Evolutionary conservation across 1,140 invertebrate genomes (phyloP).

Genomic region (Brachionus calyciflorus): DNA sequence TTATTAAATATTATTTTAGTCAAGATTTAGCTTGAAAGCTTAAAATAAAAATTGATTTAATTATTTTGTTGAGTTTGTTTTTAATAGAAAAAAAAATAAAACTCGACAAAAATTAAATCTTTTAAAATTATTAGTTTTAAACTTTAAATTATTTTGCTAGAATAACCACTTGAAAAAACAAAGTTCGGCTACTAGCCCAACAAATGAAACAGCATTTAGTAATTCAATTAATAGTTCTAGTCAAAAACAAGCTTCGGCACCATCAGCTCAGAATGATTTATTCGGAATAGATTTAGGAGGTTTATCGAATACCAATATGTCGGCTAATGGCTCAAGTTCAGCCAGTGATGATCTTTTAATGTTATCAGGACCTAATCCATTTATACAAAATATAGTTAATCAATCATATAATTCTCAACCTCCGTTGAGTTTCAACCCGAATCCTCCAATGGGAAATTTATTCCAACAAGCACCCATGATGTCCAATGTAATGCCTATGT

Average conservation of each 20-base stretch:
- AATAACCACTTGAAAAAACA: slow-evolving; percentile 45
- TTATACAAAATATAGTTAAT: slow-evolving; percentile 45
- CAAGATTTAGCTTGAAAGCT: not conserved
- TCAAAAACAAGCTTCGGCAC: not conserved
- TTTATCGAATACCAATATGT: not conserved
- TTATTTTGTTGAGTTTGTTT: too few species aligned
- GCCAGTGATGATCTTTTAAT: slow-evolving; percentile 39
- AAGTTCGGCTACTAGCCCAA: slow-evolving; percentile 19
- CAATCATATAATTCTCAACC: slow-evolving; percentile 31
- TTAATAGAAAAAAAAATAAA: too few species aligned
- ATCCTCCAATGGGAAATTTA: not conserved
- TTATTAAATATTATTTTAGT: not conserved
- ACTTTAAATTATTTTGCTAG: slow-evolving; percentile 8
- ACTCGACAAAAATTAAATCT: too few species aligned
- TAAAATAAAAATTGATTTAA: not conserved
- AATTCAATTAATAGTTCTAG: not conserved
- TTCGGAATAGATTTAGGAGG: slow-evolving; percentile 16
- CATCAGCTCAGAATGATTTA: slow-evolving; percentile 2
- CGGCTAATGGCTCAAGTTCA: slow-evolving; percentile 8
- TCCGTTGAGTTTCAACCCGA: not conserved
- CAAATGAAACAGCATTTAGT: not conserved
- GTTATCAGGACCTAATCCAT: slow-evolving; percentile 42
- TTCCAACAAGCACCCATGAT: not conserved
- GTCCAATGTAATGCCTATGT: slow-evolving; percentile 9
- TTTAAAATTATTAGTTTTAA: not conserved